Evolutionary conservation across 2,888 invertebrate species (phyloP).

Genomic region (Dinocampus coccinellae): DNA sequence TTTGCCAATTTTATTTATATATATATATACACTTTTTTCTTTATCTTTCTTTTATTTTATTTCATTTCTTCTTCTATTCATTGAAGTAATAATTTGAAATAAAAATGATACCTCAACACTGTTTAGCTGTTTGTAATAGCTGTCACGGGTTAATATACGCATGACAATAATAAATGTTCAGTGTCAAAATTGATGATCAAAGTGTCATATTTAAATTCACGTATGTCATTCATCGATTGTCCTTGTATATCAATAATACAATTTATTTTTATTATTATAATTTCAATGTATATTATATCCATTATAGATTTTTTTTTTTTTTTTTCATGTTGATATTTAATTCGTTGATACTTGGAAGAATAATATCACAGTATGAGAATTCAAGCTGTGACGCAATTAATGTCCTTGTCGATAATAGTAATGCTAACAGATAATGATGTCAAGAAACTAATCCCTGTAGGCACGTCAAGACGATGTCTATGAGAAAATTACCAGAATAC

Average conservation of each 20-base stretch:
- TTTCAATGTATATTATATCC: slow-evolving; percentile 2
- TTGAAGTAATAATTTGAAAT: neutral
- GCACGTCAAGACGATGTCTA: slow-evolving; percentile 41
- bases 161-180: neutral
- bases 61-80: neutral
- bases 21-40: too few relatives aligned
- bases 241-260: slow-evolving; percentile 1
- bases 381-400: slow-evolving; percentile 49
- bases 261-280: neutral
- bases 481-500: slow-evolving; percentile 54
- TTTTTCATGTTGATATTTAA: neutral
- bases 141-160: neutral
- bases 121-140: neutral
- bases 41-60: too few relatives aligned
- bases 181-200: slow-evolving; percentile 6
- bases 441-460: slow-evolving; percentile 53
- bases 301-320: neutral
- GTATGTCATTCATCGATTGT: slow-evolving; percentile 10
- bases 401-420: slow-evolving; percentile 60
- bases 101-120: neutral
- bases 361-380: neutral
- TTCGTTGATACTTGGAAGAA: slow-evolving; percentile 22
- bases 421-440: slow-evolving; percentile 50
- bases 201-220: slow-evolving; percentile 11
- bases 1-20: slow-evolving; percentile 1